A percentile compares a stretch with the other conserved stretches of the same genome.
Conservation (phyloP, 2,113 vertebrate genomes). For the Pomatostomus ruficeps region DNA sequence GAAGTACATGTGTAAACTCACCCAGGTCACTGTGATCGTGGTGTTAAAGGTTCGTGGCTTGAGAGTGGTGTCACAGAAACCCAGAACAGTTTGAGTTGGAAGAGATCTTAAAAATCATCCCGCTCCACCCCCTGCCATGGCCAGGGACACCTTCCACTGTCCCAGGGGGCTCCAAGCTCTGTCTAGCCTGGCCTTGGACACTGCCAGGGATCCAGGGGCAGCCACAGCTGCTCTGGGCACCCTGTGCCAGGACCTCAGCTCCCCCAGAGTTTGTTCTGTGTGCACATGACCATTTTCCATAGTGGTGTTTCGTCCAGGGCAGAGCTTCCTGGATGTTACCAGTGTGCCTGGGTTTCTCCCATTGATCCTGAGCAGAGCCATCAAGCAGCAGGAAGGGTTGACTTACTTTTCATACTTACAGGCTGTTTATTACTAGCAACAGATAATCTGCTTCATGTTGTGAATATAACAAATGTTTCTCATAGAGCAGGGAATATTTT, state of each 20-base stretch:
- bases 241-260: accelerated
- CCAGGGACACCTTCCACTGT: background rate
- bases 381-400: background rate
- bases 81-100: background rate
- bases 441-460: background rate
- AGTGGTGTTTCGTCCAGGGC: background rate
- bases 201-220: background rate
- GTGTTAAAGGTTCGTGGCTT: accelerated
- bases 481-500: background rate
- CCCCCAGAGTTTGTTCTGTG: background rate
- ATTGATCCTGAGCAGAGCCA: background rate
- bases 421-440: background rate
- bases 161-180: accelerated
- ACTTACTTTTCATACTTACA: background rate
- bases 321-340: background rate
- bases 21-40: background rate
- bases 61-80: background rate
- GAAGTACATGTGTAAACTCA: background rate
- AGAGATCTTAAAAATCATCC: background rate
- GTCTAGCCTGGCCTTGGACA: accelerated
- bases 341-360: background rate
- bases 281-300: accelerated
- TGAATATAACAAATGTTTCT: background rate
- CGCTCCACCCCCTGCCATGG: accelerated
- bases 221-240: accelerated